These are phyloP conservation scores for Apistogramma diplotaenia DNA, from an alignment of 2,113 vertebrate genomes.

Conservation along the genomic window DNA sequence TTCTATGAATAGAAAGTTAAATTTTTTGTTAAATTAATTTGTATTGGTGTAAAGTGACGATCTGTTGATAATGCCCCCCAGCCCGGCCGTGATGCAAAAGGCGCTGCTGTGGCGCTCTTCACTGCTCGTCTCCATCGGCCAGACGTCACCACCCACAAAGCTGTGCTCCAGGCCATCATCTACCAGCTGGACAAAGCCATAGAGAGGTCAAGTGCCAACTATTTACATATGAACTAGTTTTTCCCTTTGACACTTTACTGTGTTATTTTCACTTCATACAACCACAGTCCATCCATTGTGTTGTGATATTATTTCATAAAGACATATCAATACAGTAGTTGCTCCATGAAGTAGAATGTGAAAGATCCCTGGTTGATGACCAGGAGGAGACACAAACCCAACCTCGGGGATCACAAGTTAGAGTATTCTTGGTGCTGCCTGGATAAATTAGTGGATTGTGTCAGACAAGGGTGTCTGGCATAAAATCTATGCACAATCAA, in stretches of 20 bases:
- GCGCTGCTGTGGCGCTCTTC: constrained; percentile 80
- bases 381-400: neutral
- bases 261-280: neutral
- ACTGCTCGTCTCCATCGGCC: constrained; percentile 79
- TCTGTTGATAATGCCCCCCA: constrained; percentile 26
- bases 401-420: neutral
- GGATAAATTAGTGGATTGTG: neutral
- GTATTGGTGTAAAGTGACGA: neutral
- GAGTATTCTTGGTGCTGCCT: neutral
- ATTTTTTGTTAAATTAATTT: neutral
- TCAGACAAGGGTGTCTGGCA: neutral
- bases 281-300: neutral
- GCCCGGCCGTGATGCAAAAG: constrained; percentile 81
- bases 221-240: neutral
- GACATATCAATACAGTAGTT: neutral
- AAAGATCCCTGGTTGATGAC: neutral
- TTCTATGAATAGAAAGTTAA: neutral
- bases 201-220: constrained; percentile 65
- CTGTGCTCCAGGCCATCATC: constrained; percentile 82
- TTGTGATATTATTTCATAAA: neutral
- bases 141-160: constrained; percentile 78
- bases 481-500: neutral
- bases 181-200: constrained; percentile 84
- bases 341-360: neutral
- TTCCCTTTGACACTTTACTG: neutral